Conservation (phyloP, 92 coral and sea anemone genomes). For the Desmophyllum pertusum region DNA sequence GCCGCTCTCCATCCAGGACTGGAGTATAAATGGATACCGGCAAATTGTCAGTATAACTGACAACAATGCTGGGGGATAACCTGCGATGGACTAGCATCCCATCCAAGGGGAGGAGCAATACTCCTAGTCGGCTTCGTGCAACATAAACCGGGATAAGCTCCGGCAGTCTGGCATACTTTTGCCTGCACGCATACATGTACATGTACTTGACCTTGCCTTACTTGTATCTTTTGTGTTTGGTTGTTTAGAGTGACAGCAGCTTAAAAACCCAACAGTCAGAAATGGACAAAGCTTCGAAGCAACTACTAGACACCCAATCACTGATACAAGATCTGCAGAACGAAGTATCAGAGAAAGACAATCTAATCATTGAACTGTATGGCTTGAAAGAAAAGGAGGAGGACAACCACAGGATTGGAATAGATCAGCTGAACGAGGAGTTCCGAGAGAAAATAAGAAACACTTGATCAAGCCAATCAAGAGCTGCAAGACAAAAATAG, state of each 20-base stretch:
- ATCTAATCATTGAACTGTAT: conserved; percentile 54
- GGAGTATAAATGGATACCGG: no score
- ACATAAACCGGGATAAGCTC: no score
- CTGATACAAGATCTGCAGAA: conserved; percentile 76
- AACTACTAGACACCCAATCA: conserved; percentile 69
- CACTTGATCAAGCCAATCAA: conserved; percentile 12
- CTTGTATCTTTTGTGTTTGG: neutral
- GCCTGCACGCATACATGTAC: no score
- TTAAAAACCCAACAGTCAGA: conserved; percentile 85
- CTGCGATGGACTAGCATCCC: no score
- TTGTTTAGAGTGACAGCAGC: conserved; percentile 81
- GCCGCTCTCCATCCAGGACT: no score
- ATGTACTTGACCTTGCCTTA: neutral
- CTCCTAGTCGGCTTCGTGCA: no score
- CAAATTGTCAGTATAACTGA: no score
- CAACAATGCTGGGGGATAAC: no score
- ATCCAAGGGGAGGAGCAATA: no score
- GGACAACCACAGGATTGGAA: conserved; percentile 44
- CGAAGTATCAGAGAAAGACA: conserved; percentile 77
- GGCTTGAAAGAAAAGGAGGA: conserved; percentile 51
- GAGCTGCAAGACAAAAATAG: conserved; percentile 38
- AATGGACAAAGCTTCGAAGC: conserved; percentile 90
- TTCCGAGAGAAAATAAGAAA: conserved; percentile 49
- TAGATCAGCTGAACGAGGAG: conserved; percentile 73
- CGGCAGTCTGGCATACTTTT: no score